Conservation (phyloP, 2,888 invertebrate genomes). For the Phyllotreta cruciferae region DNA sequence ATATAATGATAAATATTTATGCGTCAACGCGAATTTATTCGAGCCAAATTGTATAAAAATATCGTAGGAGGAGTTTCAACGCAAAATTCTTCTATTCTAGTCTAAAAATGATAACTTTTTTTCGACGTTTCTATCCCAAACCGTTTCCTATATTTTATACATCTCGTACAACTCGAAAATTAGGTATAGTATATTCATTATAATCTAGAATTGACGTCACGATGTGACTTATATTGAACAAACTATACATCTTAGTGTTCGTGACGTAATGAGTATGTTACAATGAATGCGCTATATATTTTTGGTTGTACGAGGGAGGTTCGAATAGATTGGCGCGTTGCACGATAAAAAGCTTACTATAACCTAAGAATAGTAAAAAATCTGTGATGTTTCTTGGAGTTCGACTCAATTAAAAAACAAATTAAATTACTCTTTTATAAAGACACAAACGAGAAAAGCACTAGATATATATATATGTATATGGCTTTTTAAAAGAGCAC, state of each 20-base stretch:
- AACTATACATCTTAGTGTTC: too few species aligned
- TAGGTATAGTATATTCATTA: too few species aligned
- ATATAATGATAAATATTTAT: constrained; percentile 27
- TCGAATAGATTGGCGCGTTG: constrained; percentile 38
- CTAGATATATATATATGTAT: constrained; percentile 20
- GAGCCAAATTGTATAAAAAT: constrained; percentile 21
- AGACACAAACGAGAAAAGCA: constrained; percentile 32
- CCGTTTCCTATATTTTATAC: too few species aligned
- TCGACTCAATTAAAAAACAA: constrained; percentile 41
- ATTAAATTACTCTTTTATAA: constrained; percentile 35
- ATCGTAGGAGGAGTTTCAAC: constrained; percentile 14
- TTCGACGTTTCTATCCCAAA: background rate
- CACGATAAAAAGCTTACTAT: constrained; percentile 39
- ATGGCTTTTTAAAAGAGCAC: constrained; percentile 19
- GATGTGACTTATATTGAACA: too few species aligned
- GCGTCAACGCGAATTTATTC: constrained; percentile 33
- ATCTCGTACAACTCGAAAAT: too few species aligned
- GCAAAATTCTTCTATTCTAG: constrained; percentile 33
- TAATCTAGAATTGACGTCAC: too few species aligned
- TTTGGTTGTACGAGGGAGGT: background rate
- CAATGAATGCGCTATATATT: background rate
- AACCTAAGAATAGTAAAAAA: constrained; percentile 50
- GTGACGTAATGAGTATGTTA: too few species aligned
- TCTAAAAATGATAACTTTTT: constrained; percentile 24
- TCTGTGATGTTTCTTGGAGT: constrained; percentile 49